phyloP scores from a whole-genome alignment of 2,113 vertebrate species.

The Leiothrix lutea region DNA sequence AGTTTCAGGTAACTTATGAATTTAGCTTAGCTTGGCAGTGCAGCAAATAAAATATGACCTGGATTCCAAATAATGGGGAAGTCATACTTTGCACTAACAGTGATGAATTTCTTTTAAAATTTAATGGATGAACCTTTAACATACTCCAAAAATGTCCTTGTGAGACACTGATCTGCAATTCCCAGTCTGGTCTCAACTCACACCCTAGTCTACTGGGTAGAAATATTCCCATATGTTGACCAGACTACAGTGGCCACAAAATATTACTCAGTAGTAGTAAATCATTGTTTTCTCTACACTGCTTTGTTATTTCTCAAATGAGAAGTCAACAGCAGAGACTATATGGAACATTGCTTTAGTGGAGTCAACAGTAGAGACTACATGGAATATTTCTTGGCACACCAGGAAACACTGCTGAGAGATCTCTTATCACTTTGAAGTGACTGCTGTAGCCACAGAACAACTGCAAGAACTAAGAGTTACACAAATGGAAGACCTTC shows the following conservation, averaged over 20 bases:
- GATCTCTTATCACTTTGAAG: background rate
- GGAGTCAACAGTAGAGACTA: background rate
- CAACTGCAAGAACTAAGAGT: background rate
- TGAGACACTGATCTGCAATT: background rate
- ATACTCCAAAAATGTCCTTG: background rate
- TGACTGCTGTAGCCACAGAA: background rate
- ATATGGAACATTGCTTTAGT: background rate
- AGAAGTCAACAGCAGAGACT: background rate
- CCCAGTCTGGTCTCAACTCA: background rate
- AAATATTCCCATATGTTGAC: background rate
- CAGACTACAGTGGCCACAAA: background rate
- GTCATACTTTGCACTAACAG: background rate
- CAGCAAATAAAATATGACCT: background rate
- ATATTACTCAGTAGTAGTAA: background rate
- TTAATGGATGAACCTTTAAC: background rate
- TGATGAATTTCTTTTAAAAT: background rate
- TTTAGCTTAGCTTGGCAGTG: background rate
- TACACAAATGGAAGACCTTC: background rate
- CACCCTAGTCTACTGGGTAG: background rate
- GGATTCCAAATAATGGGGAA: background rate
- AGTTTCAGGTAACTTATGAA: background rate
- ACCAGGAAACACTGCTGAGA: background rate
- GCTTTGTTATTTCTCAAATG: background rate
- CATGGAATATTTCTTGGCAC: background rate
- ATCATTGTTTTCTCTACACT: background rate